These are phyloP conservation scores for Phylloscopus collybita DNA, from an alignment of 2,797 vertebrate genomes.

Conservation along the genomic window DNA sequence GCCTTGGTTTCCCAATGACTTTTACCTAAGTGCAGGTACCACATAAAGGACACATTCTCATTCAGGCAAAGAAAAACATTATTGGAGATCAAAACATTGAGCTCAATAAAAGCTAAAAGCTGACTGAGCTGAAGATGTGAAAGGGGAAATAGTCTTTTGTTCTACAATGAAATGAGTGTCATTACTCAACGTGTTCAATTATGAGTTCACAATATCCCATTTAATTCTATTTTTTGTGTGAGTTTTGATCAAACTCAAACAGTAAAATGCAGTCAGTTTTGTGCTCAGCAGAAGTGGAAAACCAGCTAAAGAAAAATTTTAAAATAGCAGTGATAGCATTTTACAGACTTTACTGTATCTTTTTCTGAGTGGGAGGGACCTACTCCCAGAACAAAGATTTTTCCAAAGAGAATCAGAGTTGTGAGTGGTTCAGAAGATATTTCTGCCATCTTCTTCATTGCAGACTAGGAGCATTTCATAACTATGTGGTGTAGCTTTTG, in stretches of 20 bases:
- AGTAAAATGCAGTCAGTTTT: background rate
- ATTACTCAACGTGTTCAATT: background rate
- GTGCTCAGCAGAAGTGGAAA: background rate
- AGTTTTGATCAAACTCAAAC: background rate
- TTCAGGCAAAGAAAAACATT: background rate
- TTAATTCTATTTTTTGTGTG: background rate
- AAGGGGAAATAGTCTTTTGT: constrained; percentile 1
- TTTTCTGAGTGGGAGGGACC: background rate
- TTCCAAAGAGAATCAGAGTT: background rate
- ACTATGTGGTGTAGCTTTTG: background rate
- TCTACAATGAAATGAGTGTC: background rate
- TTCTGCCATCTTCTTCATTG: background rate
- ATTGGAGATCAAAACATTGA: background rate
- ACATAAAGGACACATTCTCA: constrained; percentile 8
- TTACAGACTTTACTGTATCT: background rate
- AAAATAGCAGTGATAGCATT: background rate
- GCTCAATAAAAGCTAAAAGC: background rate
- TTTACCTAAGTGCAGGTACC: background rate
- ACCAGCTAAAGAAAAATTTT: background rate
- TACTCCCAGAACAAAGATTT: background rate
- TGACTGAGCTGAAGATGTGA: background rate
- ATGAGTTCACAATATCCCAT: background rate
- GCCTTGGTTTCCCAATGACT: constrained; percentile 31
- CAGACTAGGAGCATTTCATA: background rate
- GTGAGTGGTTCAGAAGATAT: background rate